These are phyloP conservation scores for Apis florea DNA, from an alignment of 1,140 invertebrate genomes.

Conservation along the genomic window DNA sequence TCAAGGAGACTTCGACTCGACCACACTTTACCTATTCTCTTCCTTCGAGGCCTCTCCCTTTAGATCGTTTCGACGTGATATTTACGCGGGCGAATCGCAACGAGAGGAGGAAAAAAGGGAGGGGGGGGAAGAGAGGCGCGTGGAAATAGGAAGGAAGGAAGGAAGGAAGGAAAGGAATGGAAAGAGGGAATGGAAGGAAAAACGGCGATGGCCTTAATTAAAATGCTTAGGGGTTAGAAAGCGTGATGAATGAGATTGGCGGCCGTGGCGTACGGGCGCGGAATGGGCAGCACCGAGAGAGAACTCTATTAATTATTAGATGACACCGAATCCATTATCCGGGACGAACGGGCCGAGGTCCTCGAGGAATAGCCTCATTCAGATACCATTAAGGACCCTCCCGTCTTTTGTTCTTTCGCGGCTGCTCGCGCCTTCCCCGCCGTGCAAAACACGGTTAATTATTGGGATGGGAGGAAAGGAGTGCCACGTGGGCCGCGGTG, in stretches of 20 bases:
- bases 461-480: constrained; percentile 37
- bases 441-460: constrained; percentile 62
- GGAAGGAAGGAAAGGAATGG: neutral
- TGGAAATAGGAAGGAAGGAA: neutral
- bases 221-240: constrained; percentile 80
- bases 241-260: constrained; percentile 78
- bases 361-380: constrained; percentile 71
- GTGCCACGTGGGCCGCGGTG: constrained; percentile 35
- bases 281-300: constrained; percentile 66
- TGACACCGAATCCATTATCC: constrained; percentile 80
- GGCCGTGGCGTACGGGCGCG: constrained; percentile 49
- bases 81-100: neutral
- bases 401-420: constrained; percentile 51
- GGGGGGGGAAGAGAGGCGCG: neutral
- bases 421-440: constrained; percentile 12
- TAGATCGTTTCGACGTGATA: no score
- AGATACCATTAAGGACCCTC: constrained; percentile 69
- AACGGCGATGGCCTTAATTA: constrained; percentile 76
- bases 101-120: neutral
- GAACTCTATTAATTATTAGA: constrained; percentile 81
- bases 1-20: no score
- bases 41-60: no score
- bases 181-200: constrained; percentile 14
- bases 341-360: constrained; percentile 67
- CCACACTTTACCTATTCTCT: no score